phyloP scores from a whole-genome alignment of 2,888 invertebrate genomes.

The Aphidoletes aphidimyza region DNA sequence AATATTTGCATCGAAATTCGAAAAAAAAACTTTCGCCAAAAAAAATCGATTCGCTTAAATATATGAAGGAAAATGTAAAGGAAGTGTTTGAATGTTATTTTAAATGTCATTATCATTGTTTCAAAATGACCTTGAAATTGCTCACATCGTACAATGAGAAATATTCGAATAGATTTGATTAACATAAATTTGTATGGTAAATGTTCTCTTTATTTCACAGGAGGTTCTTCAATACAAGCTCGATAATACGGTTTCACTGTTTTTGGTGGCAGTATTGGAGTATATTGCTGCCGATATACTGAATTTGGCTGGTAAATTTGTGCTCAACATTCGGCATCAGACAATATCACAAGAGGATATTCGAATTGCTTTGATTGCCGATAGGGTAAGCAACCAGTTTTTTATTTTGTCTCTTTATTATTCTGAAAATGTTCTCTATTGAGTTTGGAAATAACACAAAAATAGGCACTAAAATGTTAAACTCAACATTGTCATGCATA shows the following conservation, averaged over 20 bases:
- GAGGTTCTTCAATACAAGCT: conserved; percentile 89
- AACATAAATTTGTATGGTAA: conserved; percentile 44
- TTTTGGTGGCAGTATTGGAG: conserved; percentile 92
- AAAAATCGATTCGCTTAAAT: background rate
- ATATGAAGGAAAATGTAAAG: too few relatives aligned
- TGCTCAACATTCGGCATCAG: conserved; percentile 92
- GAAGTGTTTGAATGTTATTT: too few relatives aligned
- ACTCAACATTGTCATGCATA: too few relatives aligned
- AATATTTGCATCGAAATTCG: too few relatives aligned
- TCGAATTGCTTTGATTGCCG: conserved; percentile 97
- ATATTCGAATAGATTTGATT: conserved; percentile 47
- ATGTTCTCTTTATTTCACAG: conserved; percentile 68
- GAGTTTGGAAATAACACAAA: background rate
- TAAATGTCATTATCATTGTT: too few relatives aligned
- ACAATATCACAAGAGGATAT: conserved; percentile 95
- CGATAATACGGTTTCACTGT: conserved; percentile 86
- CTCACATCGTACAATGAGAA: conserved; percentile 55
- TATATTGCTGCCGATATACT: conserved; percentile 95
- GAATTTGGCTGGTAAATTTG: conserved; percentile 96
- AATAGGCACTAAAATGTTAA: too few relatives aligned
- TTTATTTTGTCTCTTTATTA: conserved; percentile 7
- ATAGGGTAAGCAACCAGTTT: conserved; percentile 77
- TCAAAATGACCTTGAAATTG: too few relatives aligned
- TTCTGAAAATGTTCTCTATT: background rate
- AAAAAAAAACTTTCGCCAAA: too few relatives aligned